phyloP scores from a whole-genome alignment of 2,113 vertebrate genomes.

The Petroica traversi region DNA sequence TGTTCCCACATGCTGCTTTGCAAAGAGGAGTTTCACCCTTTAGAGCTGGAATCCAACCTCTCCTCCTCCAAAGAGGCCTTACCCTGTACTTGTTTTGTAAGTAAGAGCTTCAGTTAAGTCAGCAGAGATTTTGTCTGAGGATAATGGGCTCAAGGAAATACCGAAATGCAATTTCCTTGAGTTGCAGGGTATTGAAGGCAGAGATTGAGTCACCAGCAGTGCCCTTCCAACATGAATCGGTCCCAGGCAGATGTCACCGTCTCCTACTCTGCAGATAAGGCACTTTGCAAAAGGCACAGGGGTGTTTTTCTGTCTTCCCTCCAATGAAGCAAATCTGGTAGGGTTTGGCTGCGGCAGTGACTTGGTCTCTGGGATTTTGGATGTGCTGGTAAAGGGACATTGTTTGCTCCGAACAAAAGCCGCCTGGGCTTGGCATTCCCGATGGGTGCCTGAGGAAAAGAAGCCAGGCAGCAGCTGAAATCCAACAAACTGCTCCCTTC shows the following conservation, averaged over 20 bases:
- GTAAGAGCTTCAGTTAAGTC: background rate
- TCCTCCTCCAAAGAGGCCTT: background rate
- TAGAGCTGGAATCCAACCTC: background rate
- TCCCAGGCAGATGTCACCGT: background rate
- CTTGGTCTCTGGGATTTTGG: background rate
- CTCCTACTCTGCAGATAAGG: background rate
- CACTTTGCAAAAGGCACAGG: background rate
- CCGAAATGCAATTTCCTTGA: background rate
- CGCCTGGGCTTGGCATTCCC: background rate
- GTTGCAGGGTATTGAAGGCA: background rate
- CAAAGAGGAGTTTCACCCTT: background rate
- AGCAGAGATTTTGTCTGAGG: background rate
- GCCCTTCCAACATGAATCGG: background rate
- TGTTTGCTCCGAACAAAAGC: background rate
- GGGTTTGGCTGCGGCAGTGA: background rate
- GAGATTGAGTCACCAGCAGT: background rate
- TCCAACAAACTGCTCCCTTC: background rate
- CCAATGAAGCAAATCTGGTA: background rate
- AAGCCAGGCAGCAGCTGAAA: background rate
- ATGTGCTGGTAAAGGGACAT: background rate
- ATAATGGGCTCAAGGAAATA: background rate
- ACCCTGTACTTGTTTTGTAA: background rate
- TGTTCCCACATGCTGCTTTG: accelerated
- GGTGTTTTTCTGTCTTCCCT: background rate
- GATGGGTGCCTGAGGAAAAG: background rate